Percentiles rank a stretch among this genome's conserved stretches.
Conservation (phyloP, 2,113 vertebrate species). For the Lasiurus cinereus region DNA sequence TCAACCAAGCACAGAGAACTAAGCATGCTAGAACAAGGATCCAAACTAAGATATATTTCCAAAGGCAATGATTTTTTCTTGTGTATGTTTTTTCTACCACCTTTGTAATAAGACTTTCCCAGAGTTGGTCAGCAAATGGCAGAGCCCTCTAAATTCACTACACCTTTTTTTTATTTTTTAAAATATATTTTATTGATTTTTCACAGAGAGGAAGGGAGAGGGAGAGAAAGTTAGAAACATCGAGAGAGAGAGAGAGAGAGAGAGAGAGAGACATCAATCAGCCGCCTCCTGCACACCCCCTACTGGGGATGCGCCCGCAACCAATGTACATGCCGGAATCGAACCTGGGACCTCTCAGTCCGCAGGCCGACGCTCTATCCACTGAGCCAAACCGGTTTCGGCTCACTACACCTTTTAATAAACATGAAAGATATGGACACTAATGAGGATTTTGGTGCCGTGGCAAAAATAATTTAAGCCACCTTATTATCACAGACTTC, state of each 20-base stretch:
- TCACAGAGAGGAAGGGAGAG: too few relatives aligned
- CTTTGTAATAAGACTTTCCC: constrained; percentile 6
- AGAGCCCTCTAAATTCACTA: constrained; percentile 51
- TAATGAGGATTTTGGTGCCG: not conserved
- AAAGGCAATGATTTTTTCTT: not conserved
- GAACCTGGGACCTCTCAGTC: too few relatives aligned
- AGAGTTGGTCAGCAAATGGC: constrained; percentile 20
- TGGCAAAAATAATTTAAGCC: constrained; percentile 59
- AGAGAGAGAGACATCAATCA: too few relatives aligned
- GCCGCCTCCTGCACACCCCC: too few relatives aligned
- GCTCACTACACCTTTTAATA: not conserved
- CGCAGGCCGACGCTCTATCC: too few relatives aligned
- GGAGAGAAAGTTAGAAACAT: too few relatives aligned
- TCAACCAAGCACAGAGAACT: not conserved
- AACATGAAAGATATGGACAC: not conserved
- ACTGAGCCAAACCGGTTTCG: too few relatives aligned
- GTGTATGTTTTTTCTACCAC: not conserved
- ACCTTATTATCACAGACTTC: constrained; percentile 7
- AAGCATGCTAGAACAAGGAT: constrained; percentile 37
- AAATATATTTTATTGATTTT: too few relatives aligned
- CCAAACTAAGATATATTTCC: constrained; percentile 49
- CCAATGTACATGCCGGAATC: too few relatives aligned
- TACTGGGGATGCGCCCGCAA: too few relatives aligned
- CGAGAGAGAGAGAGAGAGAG: too few relatives aligned
- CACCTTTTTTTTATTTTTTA: not conserved